Percentiles rank a stretch among this genome's conserved stretches.
Evolutionary conservation across 2,888 invertebrate species (phyloP).

Genomic region (Agrochola lychnidis): DNA sequence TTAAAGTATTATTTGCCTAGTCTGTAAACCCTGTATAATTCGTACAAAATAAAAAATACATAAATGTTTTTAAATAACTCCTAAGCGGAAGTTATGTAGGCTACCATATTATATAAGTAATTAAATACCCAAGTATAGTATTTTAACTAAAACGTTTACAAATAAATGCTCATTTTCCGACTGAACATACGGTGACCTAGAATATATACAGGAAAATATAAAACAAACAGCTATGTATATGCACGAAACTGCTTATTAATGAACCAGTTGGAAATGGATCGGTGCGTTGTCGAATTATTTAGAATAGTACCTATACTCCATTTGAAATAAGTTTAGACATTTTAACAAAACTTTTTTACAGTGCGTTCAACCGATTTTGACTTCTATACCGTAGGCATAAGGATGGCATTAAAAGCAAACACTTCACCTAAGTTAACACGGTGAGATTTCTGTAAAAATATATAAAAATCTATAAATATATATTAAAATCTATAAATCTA

Average conservation of each 20-base stretch:
- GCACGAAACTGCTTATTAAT: constrained; percentile 51
- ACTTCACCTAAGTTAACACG: too few relatives aligned
- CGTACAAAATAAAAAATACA: not conserved
- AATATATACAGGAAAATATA: constrained; percentile 30
- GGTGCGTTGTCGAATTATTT: constrained; percentile 20
- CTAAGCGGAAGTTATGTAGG: not conserved
- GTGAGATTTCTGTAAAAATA: too few relatives aligned
- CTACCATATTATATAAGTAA: not conserved
- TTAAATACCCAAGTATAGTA: not conserved
- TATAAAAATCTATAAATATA: too few relatives aligned
- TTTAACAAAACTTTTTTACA: too few relatives aligned
- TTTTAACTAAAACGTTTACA: not conserved
- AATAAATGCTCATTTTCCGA: constrained; percentile 28
- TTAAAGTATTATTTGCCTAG: not conserved
- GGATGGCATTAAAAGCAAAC: too few relatives aligned
- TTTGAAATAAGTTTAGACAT: too few relatives aligned
- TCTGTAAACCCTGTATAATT: not conserved
- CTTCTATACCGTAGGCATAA: too few relatives aligned
- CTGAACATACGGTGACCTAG: constrained; percentile 21
- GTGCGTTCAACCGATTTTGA: too few relatives aligned
- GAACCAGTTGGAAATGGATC: constrained; percentile 34
- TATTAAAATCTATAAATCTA: too few relatives aligned
- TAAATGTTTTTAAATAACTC: not conserved
- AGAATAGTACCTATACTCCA: not conserved
- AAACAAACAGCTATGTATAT: constrained; percentile 7